Conservation (phyloP, 1,140 invertebrate species). For the Acarapis woodi region DNA sequence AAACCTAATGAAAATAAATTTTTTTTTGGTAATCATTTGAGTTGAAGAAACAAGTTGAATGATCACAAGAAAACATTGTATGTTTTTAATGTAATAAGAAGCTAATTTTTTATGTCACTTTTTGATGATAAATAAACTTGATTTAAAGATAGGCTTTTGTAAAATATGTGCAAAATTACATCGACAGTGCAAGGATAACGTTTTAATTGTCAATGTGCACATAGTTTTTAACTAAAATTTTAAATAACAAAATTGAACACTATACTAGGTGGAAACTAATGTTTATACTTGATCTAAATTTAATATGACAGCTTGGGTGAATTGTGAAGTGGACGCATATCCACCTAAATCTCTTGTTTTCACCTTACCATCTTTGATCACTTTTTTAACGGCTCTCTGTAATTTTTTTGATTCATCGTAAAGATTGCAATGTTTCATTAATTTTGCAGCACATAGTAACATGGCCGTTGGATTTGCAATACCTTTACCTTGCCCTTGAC, state of each 20-base stretch:
- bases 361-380: slow-evolving; percentile 69
- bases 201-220: too few relatives aligned
- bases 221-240: too few relatives aligned
- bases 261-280: neutral
- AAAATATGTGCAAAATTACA: too few relatives aligned
- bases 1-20: too few relatives aligned
- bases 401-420: slow-evolving; percentile 55
- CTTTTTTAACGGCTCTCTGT: slow-evolving; percentile 53
- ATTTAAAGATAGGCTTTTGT: neutral
- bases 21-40: too few relatives aligned
- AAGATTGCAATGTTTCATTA: slow-evolving; percentile 75
- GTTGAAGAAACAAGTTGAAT: too few relatives aligned
- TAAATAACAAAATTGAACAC: neutral
- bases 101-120: too few relatives aligned
- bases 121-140: too few relatives aligned
- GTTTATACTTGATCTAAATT: neutral
- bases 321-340: slow-evolving; percentile 24
- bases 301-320: neutral
- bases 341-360: slow-evolving; percentile 82
- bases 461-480: slow-evolving; percentile 92
- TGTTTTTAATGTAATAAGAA: too few relatives aligned
- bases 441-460: slow-evolving; percentile 65
- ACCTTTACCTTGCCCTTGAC: slow-evolving; percentile 70
- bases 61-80: too few relatives aligned
- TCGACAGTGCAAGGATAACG: too few relatives aligned